Evolutionary conservation across 1,140 invertebrate species (phyloP).

Genomic region (Heliconius nattereri): DNA sequence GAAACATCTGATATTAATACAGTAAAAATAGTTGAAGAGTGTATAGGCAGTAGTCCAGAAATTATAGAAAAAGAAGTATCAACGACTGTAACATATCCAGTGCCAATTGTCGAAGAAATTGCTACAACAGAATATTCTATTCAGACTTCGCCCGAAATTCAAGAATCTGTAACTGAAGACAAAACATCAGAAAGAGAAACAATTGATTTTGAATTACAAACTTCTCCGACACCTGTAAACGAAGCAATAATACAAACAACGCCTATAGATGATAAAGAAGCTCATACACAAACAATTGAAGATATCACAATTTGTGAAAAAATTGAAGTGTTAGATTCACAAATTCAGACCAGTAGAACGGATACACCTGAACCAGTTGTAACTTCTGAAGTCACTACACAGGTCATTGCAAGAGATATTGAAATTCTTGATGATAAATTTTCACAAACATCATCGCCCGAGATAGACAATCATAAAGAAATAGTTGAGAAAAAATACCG

Average conservation of each 20-base stretch:
- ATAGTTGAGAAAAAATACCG: slow-evolving; percentile 62
- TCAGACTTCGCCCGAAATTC: slow-evolving; percentile 83
- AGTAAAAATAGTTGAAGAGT: slow-evolving; percentile 86
- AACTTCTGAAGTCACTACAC: slow-evolving; percentile 67
- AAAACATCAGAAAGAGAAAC: slow-evolving; percentile 69
- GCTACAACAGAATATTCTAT: slow-evolving; percentile 79
- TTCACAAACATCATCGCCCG: slow-evolving; percentile 72
- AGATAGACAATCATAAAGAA: slow-evolving; percentile 46
- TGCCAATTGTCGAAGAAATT: slow-evolving; percentile 83
- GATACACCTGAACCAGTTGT: slow-evolving; percentile 57
- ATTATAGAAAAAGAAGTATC: slow-evolving; percentile 64
- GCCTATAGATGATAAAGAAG: slow-evolving; percentile 72
- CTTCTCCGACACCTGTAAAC: slow-evolving; percentile 76
- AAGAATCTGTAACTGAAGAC: slow-evolving; percentile 67
- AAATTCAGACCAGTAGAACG: slow-evolving; percentile 68
- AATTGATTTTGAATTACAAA: slow-evolving; percentile 82
- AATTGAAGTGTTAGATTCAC: slow-evolving; percentile 54
- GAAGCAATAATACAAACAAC: slow-evolving; percentile 81
- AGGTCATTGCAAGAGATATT: slow-evolving; percentile 72
- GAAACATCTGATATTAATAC: slow-evolving; percentile 81
- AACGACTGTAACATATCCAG: slow-evolving; percentile 81
- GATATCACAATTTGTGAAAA: slow-evolving; percentile 54
- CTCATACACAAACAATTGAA: slow-evolving; percentile 62
- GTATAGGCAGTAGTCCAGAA: slow-evolving; percentile 76
- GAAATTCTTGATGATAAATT: slow-evolving; percentile 70